A percentile compares a stretch with the other conserved stretches of the same genome.
Conservation (phyloP, 2,888 invertebrate species). For the Tinea pellionella region DNA sequence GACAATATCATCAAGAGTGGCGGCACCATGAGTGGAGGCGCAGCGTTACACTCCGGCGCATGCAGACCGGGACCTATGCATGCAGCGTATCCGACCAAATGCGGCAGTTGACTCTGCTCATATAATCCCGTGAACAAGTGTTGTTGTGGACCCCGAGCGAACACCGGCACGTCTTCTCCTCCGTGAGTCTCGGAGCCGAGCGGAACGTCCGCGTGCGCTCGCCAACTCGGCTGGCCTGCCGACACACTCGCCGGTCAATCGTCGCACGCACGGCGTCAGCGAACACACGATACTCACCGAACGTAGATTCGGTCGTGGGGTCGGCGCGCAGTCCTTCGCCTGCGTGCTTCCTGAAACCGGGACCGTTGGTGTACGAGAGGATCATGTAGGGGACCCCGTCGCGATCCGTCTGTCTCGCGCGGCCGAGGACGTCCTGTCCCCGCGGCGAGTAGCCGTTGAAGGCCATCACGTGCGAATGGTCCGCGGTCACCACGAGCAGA, state of each 20-base stretch:
- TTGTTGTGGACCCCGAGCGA: constrained; percentile 77
- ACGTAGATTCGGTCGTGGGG: constrained; percentile 28
- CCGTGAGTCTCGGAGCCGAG: constrained; percentile 75
- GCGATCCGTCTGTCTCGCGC: constrained; percentile 33
- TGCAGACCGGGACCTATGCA: constrained; percentile 71
- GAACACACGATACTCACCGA: constrained; percentile 17
- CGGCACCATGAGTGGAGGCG: not conserved
- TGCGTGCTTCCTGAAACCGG: constrained; percentile 42
- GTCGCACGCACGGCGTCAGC: not conserved
- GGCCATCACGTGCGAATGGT: constrained; percentile 79
- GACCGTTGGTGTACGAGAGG: constrained; percentile 72
- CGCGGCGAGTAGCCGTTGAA: constrained; percentile 75
- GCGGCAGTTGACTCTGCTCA: constrained; percentile 82
- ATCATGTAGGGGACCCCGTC: constrained; percentile 64
- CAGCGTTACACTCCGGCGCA: not conserved
- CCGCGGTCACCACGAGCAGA: constrained; percentile 79
- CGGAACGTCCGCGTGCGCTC: constrained; percentile 60
- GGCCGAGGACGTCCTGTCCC: constrained; percentile 34
- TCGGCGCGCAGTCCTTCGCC: constrained; percentile 44
- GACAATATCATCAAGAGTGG: not conserved
- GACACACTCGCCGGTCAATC: not conserved
- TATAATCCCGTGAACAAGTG: constrained; percentile 80
- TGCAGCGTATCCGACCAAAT: constrained; percentile 78
- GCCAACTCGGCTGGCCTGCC: constrained; percentile 20
- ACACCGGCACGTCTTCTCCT: constrained; percentile 83